These are phyloP conservation scores for Eupithecia subumbrata DNA, from an alignment of 2,888 invertebrate genomes.

Conservation along the genomic window DNA sequence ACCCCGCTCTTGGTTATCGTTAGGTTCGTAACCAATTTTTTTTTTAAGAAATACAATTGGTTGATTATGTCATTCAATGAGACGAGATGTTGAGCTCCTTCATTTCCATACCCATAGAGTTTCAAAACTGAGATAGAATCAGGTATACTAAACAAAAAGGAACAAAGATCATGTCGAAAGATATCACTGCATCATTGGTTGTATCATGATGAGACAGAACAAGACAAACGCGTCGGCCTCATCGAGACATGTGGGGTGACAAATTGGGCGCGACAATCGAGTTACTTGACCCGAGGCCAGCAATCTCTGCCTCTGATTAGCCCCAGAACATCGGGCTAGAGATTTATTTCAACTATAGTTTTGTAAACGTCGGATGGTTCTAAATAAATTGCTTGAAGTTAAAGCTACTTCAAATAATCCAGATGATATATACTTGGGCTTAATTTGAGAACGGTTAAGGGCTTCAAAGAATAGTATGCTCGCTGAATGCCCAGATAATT, in stretches of 20 bases:
- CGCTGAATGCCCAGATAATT: no score
- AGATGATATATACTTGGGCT: no score
- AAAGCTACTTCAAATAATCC: not conserved
- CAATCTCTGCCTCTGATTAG: conserved; percentile 68
- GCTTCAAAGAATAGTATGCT: no score
- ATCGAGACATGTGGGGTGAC: conserved; percentile 63
- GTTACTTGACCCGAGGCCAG: conserved; percentile 75
- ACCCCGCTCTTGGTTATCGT: no score
- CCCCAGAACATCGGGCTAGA: conserved; percentile 45
- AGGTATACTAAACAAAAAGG: not conserved
- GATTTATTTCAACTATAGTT: conserved; percentile 20
- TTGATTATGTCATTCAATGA: not conserved
- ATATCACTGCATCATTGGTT: conserved; percentile 23
- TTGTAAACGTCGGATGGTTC: not conserved
- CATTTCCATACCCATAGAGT: not conserved
- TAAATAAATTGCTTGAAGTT: not conserved
- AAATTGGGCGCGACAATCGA: conserved; percentile 81
- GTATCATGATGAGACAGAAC: conserved; percentile 39
- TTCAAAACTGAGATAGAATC: conserved; percentile 3
- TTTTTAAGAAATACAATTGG: not conserved
- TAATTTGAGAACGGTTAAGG: no score
- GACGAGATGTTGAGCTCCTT: not conserved
- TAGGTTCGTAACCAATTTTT: no score
- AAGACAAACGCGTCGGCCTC: conserved; percentile 61
- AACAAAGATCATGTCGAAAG: conserved; percentile 5